phyloP scores from a whole-genome alignment of 2,113 vertebrate genomes.

The Sinocyclocheilus maitianheensis region DNA sequence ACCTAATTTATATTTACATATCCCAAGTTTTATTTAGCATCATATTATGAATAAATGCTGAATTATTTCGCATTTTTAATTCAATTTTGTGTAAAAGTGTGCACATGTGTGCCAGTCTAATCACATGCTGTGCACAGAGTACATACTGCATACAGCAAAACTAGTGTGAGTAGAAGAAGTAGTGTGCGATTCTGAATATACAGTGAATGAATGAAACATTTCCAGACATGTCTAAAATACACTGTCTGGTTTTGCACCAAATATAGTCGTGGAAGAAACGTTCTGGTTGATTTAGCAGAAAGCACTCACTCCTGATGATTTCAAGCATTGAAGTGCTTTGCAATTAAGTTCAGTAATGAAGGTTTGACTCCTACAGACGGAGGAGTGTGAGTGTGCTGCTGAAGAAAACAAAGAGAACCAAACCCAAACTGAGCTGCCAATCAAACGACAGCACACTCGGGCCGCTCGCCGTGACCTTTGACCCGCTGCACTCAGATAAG shows the following conservation, averaged over 20 bases:
- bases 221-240: not conserved
- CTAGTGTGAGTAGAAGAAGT: not conserved
- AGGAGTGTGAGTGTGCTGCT: not conserved
- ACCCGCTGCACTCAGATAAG: constrained; percentile 28
- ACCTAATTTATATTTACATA: not conserved
- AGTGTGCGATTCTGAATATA: not conserved
- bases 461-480: constrained; percentile 24
- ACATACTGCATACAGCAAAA: not conserved
- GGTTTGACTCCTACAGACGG: not conserved
- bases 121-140: not conserved
- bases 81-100: not conserved
- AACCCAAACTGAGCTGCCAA: not conserved
- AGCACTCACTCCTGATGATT: not conserved
- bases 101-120: not conserved
- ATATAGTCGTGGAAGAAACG: not conserved
- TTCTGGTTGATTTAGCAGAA: not conserved
- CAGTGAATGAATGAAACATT: not conserved
- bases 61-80: not conserved
- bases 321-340: not conserved
- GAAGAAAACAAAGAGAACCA: not conserved
- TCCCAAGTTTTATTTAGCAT: not conserved
- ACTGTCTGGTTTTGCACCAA: not conserved
- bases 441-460: not conserved
- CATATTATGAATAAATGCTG: not conserved
- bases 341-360: not conserved